phyloP scores from a whole-genome alignment of 1,140 invertebrate species.

The Aphidius gifuensis region DNA sequence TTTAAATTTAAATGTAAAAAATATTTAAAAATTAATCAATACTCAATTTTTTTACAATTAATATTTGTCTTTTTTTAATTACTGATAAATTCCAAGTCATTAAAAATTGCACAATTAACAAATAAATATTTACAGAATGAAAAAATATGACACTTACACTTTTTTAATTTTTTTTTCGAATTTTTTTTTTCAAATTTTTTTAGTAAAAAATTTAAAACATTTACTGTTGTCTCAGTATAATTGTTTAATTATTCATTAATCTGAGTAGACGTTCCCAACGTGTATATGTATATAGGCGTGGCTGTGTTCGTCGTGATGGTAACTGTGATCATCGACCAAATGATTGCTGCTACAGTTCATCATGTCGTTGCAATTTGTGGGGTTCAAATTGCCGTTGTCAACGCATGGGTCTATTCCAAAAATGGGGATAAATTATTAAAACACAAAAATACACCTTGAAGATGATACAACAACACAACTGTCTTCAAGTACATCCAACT shows the following conservation, averaged over 20 bases:
- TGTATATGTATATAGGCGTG: slow-evolving; percentile 83
- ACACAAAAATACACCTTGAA: background rate
- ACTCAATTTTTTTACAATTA: too few species aligned
- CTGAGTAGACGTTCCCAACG: slow-evolving; percentile 76
- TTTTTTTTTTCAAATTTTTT: too few species aligned
- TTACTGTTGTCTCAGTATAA: slow-evolving; percentile 26
- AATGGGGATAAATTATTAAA: slow-evolving; percentile 68
- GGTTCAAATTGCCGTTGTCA: slow-evolving; percentile 87
- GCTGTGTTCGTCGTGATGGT: slow-evolving; percentile 74
- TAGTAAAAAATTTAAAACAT: slow-evolving; percentile 24
- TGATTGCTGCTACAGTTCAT: slow-evolving; percentile 82
- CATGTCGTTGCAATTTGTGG: slow-evolving; percentile 88
- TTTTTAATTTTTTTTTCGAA: too few species aligned
- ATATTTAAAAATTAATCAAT: too few species aligned
- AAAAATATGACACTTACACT: too few species aligned
- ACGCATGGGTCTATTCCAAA: slow-evolving; percentile 84
- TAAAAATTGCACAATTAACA: too few species aligned
- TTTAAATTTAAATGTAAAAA: too few species aligned
- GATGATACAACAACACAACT: too few species aligned
- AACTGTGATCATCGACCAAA: slow-evolving; percentile 82
- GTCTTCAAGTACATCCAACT: slow-evolving; percentile 11
- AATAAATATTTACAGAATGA: too few species aligned
- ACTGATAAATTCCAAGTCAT: too few species aligned
- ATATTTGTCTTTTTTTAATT: too few species aligned
- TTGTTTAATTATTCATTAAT: slow-evolving; percentile 52